Base-by-base conservation (phyloP, 2,797 vertebrate species). In the Aulostomus chinensis region DNA sequence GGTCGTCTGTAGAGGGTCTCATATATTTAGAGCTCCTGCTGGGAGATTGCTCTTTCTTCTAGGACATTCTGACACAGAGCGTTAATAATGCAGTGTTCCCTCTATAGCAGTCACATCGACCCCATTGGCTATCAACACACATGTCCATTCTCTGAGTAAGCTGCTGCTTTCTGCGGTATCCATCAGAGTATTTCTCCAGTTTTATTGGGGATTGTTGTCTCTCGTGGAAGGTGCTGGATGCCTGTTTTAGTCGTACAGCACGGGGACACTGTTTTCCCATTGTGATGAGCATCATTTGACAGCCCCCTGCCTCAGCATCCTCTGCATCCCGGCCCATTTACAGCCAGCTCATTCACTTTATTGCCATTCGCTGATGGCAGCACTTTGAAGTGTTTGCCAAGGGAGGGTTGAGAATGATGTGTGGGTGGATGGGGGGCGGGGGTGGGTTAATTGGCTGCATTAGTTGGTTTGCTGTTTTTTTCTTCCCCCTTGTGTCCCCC, bases 351-450 rank as follows among this genome's bases (percentile, higher is more conserved):
- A 48, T 81, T 80, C 80, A 52, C 73, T 79, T 75, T 72, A 75
- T 68, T 65, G 76, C 86, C 68, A 40, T n/a, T 73, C 48, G 73
- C 79, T 85, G 76, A 83, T 86, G 81, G 85, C 68, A 81, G 78
- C 77, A 80, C 77, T 82, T 79, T 86, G 71, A 75, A 82, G 78
- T 78, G 80, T 75, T 80, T 75, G 67, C 61, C 58, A 20, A 62
- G 33, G 41, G 37, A 40, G 57, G 53, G n/a, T n/a, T n/a, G n/a
- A n/a, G n/a, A n/a, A n/a, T n/a, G n/a, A n/a, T n/a, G n/a, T n/a
- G 34, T 13, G 11, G 26, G 26, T 17, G 36, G 28, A 5, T 33
- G 17, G 38, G 56, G 49, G 45, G 33, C 24, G 25, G 52, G 40
- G 49, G 54, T 21, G 22, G 40, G 71, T 73, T 85, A 84, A 88